Conservation (phyloP, 1,140 invertebrate species). For the Drosophila malerkotliana region DNA sequence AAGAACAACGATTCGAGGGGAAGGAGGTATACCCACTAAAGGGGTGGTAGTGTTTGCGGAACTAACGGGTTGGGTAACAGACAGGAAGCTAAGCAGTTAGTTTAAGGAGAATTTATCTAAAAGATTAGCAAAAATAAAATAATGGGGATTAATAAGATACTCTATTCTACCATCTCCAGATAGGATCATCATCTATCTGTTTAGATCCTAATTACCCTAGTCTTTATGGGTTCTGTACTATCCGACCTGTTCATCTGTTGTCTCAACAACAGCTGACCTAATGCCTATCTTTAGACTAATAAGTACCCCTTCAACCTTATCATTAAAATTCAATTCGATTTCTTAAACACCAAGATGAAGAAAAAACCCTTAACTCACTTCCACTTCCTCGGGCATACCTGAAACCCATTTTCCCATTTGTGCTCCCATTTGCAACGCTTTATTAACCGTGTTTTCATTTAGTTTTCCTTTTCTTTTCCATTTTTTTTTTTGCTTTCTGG, state of each 20-base stretch:
- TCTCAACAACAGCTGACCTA: slow-evolving; percentile 47
- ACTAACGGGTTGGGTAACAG: neutral
- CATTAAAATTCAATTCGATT: slow-evolving; percentile 74
- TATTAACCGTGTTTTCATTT: slow-evolving; percentile 62
- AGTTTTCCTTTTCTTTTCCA: slow-evolving; percentile 38
- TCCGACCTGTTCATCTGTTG: slow-evolving; percentile 37
- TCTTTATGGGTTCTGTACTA: neutral
- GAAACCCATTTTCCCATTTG: slow-evolving; percentile 13
- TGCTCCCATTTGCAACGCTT: slow-evolving; percentile 53
- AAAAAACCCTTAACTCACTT: slow-evolving; percentile 55
- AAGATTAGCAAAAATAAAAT: no score
- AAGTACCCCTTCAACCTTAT: slow-evolving; percentile 28
- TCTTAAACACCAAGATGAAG: slow-evolving; percentile 10
- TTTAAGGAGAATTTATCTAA: no score
- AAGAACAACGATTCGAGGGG: neutral
- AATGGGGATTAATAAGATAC: no score
- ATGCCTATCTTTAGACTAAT: slow-evolving; percentile 1
- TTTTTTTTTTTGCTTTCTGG: slow-evolving; percentile 23
- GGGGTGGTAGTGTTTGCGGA: neutral
- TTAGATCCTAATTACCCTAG: slow-evolving; percentile 22
- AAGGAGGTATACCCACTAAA: neutral
- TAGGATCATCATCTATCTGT: neutral
- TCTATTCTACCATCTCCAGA: neutral
- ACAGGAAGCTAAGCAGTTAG: no score
- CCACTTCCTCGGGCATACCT: slow-evolving; percentile 33